Evolutionary conservation across 2,888 invertebrate genomes (phyloP), one percentile per base, ranked within the genome.

Genomic region (Andrena praecox): DNA sequence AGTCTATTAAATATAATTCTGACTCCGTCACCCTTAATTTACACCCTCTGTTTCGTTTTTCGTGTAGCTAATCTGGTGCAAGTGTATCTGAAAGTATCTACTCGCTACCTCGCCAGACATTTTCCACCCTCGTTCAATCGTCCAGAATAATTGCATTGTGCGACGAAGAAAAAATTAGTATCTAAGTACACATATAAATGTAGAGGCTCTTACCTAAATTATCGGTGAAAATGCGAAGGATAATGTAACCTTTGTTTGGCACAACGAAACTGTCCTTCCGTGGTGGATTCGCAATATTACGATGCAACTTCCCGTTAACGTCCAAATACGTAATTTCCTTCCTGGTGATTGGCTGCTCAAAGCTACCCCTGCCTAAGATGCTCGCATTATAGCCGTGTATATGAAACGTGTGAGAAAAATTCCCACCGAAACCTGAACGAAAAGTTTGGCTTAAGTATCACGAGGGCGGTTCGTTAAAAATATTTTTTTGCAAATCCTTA

Each of bases 251-350:
- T 84, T 96, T 96, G 85, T 96, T 96, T 0, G 96, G 96, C 0
- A 96, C 95, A 0, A 94, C 94, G 29, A 96, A 94, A 1, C 96
- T 96, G 89, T 96, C 96, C 88, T 96, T 96, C 12, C 94, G 88
- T 0, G 95, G 95, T 2, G 89, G 88, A 79, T 94, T 94, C 71
- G 92, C 89, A 0, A 95, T 88, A 87, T 96, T 96, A 79, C 96
- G 95, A 91, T 70, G 92, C 93, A 90, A 79, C 84, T 93, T 92
- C 12, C 94, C 94, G 62, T 93, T 92, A 12, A 88, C 87, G 31
- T 95, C 93, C 42, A 95, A 84, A 56, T 85, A 88, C 33, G 93
- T 78, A 75, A 95, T 94, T 42, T 94, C 92, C 56, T 94, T 89
- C 80, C 92, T 94, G 0, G 94, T 93, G 42, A 95, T 88, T 1